These are phyloP conservation scores for Heterodera schachtii DNA, from an alignment of 1,140 invertebrate species.

Conservation along the genomic window DNA sequence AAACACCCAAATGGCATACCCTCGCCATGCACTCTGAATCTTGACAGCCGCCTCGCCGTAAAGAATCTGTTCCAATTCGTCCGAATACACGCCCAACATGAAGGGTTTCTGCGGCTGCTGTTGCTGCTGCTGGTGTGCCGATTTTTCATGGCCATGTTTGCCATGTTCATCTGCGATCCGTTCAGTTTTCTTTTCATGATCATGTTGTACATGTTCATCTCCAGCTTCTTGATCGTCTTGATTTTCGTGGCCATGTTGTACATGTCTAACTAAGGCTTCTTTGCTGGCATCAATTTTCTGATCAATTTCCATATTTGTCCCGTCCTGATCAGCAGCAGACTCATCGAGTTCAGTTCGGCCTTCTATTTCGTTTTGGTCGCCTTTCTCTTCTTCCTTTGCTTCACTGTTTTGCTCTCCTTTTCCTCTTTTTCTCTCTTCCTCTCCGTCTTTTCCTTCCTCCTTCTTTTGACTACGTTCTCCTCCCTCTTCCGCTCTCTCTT, in stretches of 20 bases:
- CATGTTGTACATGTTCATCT: constrained; percentile 1
- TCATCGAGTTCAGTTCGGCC: neutral
- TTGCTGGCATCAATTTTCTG: too few relatives aligned
- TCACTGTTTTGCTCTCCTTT: constrained; percentile 26
- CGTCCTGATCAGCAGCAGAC: neutral
- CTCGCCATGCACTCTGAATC: constrained; percentile 27
- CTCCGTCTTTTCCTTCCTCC: neutral
- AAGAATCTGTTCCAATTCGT: constrained; percentile 19
- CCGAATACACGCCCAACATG: constrained; percentile 17
- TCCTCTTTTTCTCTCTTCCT: constrained; percentile 26
- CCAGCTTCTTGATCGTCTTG: neutral
- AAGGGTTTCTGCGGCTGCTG: neutral
- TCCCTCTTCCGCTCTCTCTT: constrained; percentile 7
- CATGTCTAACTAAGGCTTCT: neutral
- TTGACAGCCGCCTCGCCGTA: constrained; percentile 24
- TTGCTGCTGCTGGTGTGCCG: neutral
- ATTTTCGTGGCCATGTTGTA: neutral
- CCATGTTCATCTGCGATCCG: too few relatives aligned
- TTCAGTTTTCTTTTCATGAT: too few relatives aligned
- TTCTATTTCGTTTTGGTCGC: neutral
- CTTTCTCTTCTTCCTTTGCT: constrained; percentile 29
- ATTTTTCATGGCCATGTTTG: too few relatives aligned
- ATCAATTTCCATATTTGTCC: constrained; percentile 18
- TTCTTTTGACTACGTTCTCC: neutral
- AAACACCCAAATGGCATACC: neutral